phyloP scores from a whole-genome alignment of 2,888 invertebrate species.

The Sepiola atlantica region DNA sequence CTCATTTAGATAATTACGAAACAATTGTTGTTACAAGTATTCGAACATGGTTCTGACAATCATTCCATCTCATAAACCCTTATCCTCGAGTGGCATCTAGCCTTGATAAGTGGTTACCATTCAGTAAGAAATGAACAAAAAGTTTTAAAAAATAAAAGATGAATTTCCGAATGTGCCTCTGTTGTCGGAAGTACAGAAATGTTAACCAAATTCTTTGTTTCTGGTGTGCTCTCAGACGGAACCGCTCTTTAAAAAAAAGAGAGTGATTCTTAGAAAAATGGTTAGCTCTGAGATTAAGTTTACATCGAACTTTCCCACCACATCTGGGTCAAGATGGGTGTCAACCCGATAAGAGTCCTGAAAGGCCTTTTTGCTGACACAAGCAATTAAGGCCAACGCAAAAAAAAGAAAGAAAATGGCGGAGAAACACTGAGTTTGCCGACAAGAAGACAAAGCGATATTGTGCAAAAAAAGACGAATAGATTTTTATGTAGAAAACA shows the following conservation, averaged over 20 bases:
- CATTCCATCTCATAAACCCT: no score
- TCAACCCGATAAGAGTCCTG: not conserved
- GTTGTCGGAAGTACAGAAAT: no score
- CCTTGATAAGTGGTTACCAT: no score
- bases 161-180: no score
- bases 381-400: not conserved
- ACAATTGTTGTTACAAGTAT: no score
- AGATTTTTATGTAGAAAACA: no score
- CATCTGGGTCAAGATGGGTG: constrained; percentile 11
- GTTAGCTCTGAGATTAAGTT: constrained; percentile 32
- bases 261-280: not conserved
- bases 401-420: not conserved
- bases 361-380: constrained; percentile 21
- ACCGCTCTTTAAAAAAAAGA: not conserved
- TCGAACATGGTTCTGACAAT: no score
- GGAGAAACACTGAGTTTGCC: not conserved
- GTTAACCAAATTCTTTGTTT: no score
- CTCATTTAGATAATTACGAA: no score
- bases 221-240: not conserved
- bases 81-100: no score
- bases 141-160: no score
- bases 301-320: not conserved
- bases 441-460: not conserved
- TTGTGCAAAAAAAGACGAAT: not conserved
- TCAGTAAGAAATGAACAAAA: no score